Evolutionary conservation across 2,888 invertebrate genomes (phyloP).

Genomic region (Apodemia mormo): DNA sequence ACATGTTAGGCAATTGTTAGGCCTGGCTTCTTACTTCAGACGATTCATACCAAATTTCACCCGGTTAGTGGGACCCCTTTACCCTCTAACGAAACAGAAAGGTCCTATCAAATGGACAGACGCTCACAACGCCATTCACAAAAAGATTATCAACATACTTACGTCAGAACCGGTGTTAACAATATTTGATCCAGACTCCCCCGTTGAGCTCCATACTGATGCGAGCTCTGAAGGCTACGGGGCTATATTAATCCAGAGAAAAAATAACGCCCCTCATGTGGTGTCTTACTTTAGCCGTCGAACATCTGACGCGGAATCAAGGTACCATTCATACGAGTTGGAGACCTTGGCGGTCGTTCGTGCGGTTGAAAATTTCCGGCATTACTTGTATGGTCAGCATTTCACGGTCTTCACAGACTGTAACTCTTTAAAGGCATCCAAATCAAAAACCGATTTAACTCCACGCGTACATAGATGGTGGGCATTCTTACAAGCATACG

Average conservation of each 20-base stretch:
- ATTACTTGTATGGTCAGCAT: constrained; percentile 32
- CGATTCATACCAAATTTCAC: constrained; percentile 2
- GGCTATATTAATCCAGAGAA: constrained; percentile 31
- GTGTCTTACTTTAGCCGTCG: constrained; percentile 27
- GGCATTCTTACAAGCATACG: constrained; percentile 36
- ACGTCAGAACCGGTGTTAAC: constrained; percentile 38
- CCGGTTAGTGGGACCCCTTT: neutral
- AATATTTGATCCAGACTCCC: constrained; percentile 36
- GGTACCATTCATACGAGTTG: constrained; percentile 21
- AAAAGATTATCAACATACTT: constrained; percentile 28
- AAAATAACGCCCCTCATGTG: neutral
- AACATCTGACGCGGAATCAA: constrained; percentile 21
- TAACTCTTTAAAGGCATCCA: constrained; percentile 27
- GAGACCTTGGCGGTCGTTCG: constrained; percentile 26
- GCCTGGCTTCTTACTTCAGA: neutral
- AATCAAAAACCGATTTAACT: constrained; percentile 36
- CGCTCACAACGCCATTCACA: constrained; percentile 24
- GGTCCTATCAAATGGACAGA: constrained; percentile 7
- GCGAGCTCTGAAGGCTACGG: constrained; percentile 41
- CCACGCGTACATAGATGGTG: constrained; percentile 42
- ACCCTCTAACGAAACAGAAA: neutral
- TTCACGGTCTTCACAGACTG: constrained; percentile 27
- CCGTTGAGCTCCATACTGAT: constrained; percentile 38
- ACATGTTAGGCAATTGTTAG: neutral
- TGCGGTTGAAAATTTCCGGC: constrained; percentile 35